Conservation (phyloP, 2,113 vertebrate genomes). For the Halcyon malimbica region DNA sequence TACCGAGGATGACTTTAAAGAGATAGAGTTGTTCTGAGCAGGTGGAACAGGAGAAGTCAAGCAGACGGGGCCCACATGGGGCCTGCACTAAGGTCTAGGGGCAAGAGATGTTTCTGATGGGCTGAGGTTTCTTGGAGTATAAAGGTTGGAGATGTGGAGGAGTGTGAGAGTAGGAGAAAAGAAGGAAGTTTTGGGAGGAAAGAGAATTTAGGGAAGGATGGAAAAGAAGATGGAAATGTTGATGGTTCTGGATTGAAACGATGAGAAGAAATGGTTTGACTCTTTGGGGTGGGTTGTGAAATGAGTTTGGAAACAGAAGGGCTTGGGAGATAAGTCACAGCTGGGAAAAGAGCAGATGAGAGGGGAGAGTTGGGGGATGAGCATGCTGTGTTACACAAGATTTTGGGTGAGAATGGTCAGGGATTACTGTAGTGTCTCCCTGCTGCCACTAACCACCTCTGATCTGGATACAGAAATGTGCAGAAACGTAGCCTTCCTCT, state of each 20-base stretch:
- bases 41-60: not conserved
- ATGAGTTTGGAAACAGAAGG: not conserved
- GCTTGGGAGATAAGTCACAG: not conserved
- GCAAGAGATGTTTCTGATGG: not conserved
- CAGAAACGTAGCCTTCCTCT: not conserved
- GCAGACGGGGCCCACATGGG: not conserved
- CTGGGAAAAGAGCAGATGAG: not conserved
- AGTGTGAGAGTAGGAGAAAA: not conserved
- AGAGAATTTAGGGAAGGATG: not conserved
- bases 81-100: not conserved
- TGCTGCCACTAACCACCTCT: not conserved
- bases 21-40: not conserved
- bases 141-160: not conserved
- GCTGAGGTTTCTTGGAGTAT: not conserved
- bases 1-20: not conserved
- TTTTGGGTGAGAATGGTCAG: not conserved
- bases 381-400: not conserved
- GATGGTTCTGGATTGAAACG: not conserved
- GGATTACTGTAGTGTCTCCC: not conserved
- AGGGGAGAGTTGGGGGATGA: not conserved
- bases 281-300: not conserved
- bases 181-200: not conserved
- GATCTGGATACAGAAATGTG: not conserved
- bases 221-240: not conserved
- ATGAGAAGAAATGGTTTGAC: not conserved